These are phyloP conservation scores for Catharus fuscescens DNA, from an alignment of 2,113 vertebrate species.

Conservation along the genomic window DNA sequence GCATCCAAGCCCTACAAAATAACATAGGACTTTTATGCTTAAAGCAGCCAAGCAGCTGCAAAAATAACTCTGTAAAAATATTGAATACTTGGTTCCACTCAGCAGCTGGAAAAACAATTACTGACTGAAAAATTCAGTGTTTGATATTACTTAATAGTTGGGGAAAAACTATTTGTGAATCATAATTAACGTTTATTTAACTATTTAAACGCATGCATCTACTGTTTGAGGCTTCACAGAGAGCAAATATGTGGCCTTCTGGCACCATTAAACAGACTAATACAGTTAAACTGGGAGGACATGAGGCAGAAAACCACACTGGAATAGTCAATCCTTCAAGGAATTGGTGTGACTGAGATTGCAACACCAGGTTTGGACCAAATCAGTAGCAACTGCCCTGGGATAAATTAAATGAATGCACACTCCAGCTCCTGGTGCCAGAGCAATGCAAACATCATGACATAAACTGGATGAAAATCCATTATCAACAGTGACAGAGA, in stretches of 20 bases:
- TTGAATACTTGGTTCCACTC: not conserved
- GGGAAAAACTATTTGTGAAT: constrained; percentile 50
- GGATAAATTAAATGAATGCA: not conserved
- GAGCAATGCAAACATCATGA: not conserved
- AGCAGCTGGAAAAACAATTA: constrained; percentile 60
- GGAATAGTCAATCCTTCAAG: not conserved
- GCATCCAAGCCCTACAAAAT: constrained; percentile 17
- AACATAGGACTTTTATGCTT: not conserved
- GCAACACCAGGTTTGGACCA: not conserved
- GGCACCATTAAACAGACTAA: constrained; percentile 25
- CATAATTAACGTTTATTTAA: constrained; percentile 62
- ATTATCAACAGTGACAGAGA: not conserved
- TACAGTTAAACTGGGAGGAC: not conserved
- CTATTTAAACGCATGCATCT: constrained; percentile 37
- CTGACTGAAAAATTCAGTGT: constrained; percentile 59
- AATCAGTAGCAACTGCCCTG: not conserved
- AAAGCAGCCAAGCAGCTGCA: constrained; percentile 35
- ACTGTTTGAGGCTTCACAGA: constrained; percentile 3
- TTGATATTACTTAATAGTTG: constrained; percentile 51
- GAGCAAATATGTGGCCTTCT: constrained; percentile 9
- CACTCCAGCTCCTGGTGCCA: not conserved
- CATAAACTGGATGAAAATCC: not conserved
- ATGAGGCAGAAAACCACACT: not conserved
- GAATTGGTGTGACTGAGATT: not conserved
- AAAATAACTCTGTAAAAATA: constrained; percentile 63